phyloP scores from a whole-genome alignment of 2,113 vertebrate species.

The Bos javanicus region DNA sequence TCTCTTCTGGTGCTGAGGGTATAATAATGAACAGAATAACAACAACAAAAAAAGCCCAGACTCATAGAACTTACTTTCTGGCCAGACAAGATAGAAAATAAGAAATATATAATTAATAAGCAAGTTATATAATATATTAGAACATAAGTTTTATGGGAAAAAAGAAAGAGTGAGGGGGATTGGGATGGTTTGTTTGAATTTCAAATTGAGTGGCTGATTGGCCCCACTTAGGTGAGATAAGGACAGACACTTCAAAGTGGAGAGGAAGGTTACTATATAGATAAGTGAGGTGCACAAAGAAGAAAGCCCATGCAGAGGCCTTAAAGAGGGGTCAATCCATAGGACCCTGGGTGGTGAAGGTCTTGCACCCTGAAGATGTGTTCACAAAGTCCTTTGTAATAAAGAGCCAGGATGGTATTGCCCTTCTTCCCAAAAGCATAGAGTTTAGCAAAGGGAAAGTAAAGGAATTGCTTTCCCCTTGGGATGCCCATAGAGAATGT shows the following conservation, averaged over 20 bases:
- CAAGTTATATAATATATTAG: neutral
- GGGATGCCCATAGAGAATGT: neutral
- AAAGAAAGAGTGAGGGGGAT: neutral
- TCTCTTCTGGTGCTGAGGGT: neutral
- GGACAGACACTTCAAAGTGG: neutral
- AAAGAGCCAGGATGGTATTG: neutral
- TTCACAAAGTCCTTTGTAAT: neutral
- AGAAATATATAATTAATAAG: neutral
- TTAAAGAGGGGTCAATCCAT: neutral
- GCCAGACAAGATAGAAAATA: neutral
- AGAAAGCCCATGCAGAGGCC: neutral
- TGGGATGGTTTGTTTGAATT: neutral
- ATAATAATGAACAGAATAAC: neutral
- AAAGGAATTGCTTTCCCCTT: neutral
- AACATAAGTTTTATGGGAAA: neutral
- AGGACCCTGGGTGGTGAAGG: neutral
- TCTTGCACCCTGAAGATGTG: neutral
- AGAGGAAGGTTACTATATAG: neutral
- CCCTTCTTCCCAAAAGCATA: neutral
- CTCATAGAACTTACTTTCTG: neutral
- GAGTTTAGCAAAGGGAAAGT: neutral
- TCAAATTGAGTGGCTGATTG: neutral
- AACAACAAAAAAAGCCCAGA: neutral
- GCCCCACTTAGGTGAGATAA: neutral
- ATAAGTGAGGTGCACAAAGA: neutral